Conservation (phyloP, 1,140 invertebrate species). For the Nasonia giraulti region DNA sequence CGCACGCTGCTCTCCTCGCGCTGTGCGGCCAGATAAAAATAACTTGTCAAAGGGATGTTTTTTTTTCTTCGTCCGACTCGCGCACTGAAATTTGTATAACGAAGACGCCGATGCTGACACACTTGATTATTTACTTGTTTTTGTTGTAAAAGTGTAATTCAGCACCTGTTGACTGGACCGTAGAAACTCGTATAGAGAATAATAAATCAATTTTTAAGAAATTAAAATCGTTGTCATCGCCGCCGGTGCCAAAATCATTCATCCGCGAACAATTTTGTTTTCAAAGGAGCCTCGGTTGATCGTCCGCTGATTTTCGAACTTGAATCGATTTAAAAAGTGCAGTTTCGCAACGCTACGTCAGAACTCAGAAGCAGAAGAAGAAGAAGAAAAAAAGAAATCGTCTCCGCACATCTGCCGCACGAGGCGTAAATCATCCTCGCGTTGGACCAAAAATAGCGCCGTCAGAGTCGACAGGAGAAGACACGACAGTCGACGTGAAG, state of each 20-base stretch:
- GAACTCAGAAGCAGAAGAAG: too few species aligned
- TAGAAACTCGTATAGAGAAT: too few species aligned
- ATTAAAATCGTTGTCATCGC: too few species aligned
- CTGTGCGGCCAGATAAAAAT: not conserved
- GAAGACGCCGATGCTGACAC: not conserved
- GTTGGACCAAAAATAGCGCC: slow-evolving; percentile 2
- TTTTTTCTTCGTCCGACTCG: not conserved
- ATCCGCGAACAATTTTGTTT: not conserved
- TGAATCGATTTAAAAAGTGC: too few species aligned
- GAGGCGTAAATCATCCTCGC: not conserved
- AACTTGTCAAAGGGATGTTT: slow-evolving; percentile 6
- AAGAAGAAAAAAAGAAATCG: not conserved
- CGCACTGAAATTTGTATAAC: not conserved
- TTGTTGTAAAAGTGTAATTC: too few species aligned
- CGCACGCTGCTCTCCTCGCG: not conserved
- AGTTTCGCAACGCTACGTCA: too few species aligned
- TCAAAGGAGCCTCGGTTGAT: too few species aligned
- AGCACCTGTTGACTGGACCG: too few species aligned
- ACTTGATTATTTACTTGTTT: too few species aligned
- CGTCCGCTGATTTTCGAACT: too few species aligned
- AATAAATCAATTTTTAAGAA: not conserved
- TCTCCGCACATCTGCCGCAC: not conserved
- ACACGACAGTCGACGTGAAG: not conserved
- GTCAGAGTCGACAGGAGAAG: not conserved
- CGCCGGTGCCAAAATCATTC: not conserved